Base-by-base conservation (phyloP, 2,888 invertebrate genomes). In the Eudasyphora cyanicolor region DNA sequence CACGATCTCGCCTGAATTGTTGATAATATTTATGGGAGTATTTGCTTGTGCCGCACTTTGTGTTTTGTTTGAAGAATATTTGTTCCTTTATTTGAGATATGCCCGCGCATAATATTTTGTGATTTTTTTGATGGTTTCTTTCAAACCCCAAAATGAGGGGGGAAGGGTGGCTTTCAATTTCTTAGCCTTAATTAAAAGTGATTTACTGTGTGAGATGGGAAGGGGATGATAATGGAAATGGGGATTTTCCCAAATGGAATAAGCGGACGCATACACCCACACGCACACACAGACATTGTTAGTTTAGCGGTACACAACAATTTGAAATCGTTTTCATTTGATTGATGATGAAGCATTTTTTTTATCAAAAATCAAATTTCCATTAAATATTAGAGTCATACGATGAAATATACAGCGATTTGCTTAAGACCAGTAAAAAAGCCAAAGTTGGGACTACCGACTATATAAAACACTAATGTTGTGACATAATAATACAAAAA, bases 91-190 rank as follows among this genome's bases (percentile, higher is more conserved):
- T 54, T 32, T 76, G 74, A 83, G 74, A 70, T 79, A 80, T 83
- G 79, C 49, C 70, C 74, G 76, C 76, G 83, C 83, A 83, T 80
- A 80, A 83, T 80, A 77, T 82, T 49, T 54, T 75, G 54, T 45
- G 38, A 32, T 57, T 73, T 29, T 2, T 42, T n/a, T n/a, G n/a
- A n/a, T n/a, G n/a, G 29, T 60, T 35, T 19, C 17, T 17, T 57
- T 14, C n/a, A 7, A 17, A 29, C 4, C n/a, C n/a, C n/a, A n/a
- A n/a, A n/a, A 5, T 29, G 57, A 2, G 8, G 7, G 35, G 7
- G 21, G 19, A 38, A 38, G 35, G 17, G 10, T 14, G 12, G 42
- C 32, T 17, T 75, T 45, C 12, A 29, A 42, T 62, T 60, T 70
- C 54, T 78, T 42, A 51, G 54, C 60, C 74, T 78, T 78, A 82